Evolutionary conservation across 30 jellyfish, hydroid and myxozoan species (phyloP), one percentile per base, ranked within the genome.

Genomic region (Cassiopea xamachana): DNA sequence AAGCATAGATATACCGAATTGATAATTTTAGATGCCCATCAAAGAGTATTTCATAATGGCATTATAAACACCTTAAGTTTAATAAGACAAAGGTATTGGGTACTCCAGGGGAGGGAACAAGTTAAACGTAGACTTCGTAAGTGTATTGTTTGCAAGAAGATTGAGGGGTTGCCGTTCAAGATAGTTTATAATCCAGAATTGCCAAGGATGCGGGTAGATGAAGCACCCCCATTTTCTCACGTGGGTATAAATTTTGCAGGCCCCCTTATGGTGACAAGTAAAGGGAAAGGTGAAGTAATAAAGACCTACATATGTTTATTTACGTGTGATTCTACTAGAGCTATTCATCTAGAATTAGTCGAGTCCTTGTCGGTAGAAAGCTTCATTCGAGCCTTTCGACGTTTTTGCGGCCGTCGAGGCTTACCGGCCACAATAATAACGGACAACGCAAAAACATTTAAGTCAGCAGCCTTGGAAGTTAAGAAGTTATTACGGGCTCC

Each of bases 181-280:
- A 60, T 91, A 3, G 46, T 44, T 50, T 77, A 39, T 68, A 14
- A 51, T 60, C 43, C 90, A 64, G 77, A 60, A 64, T 70, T 87
- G 85, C 94, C 94, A 73, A 73, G 45, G 45, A 14, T 73, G 82
- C 58, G 90, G 75, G 90, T 81, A 46, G 90, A 81, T 62, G 90
- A 81, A 39, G 19, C 43, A 48, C 94, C 91, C 59, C 94, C 94
- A 51, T 87, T 87, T 51, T 46, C 70, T 3, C 18, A 50, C 61
- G 61, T 60, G 19, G 86, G 94, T 49, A 46, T 81, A 59, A 84
- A 81, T 81, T 81, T 81, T 44, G 60, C 80, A 70, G 79, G 93
- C 64, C 83, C 93, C 43, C 77, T 80, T 4, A 89, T 27, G 18
- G 69, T 39, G 68, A 69, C 88, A 14, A 5, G 0, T 79, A 79